Evolutionary conservation across 2,888 invertebrate genomes (phyloP).

Genomic region (Drosophila siamana): DNA sequence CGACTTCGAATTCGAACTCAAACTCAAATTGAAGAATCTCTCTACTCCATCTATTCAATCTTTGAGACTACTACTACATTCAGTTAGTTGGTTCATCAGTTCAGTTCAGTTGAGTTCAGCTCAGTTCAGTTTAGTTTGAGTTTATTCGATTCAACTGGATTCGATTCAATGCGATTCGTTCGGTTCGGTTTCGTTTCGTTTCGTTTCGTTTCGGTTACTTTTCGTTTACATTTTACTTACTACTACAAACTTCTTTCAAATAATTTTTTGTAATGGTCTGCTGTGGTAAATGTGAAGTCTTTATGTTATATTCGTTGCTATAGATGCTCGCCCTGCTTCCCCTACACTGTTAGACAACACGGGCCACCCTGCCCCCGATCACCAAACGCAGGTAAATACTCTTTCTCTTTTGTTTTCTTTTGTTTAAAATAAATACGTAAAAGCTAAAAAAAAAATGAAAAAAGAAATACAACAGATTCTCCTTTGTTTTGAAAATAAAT

Average conservation of each 20-base stretch:
- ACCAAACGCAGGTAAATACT: slow-evolving; percentile 90
- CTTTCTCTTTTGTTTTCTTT: slow-evolving; percentile 83
- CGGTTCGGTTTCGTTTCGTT: background rate
- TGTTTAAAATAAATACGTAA: slow-evolving; percentile 62
- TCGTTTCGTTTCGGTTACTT: slow-evolving; percentile 3
- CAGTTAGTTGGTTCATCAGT: slow-evolving; percentile 34
- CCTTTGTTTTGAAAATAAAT: slow-evolving; percentile 54
- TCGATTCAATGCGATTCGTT: background rate
- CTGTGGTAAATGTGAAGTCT: slow-evolving; percentile 86
- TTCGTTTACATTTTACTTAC: slow-evolving; percentile 59
- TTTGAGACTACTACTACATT: slow-evolving; percentile 47
- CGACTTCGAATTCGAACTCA: slow-evolving; percentile 13
- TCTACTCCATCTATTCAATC: slow-evolving; percentile 30
- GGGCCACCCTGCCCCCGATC: slow-evolving; percentile 91
- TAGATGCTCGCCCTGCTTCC: slow-evolving; percentile 96
- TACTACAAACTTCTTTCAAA: slow-evolving; percentile 79
- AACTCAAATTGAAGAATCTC: slow-evolving; percentile 10
- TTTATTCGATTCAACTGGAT: slow-evolving; percentile 7
- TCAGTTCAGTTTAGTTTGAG: slow-evolving; percentile 30
- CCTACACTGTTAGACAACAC: slow-evolving; percentile 95
- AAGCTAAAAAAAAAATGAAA: slow-evolving; percentile 46
- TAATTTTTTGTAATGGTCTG: slow-evolving; percentile 86
- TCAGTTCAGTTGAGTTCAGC: slow-evolving; percentile 22
- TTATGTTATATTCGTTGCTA: slow-evolving; percentile 96
- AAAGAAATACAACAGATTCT: slow-evolving; percentile 42